Percentiles rank a stretch among this genome's conserved stretches.
Conservation (phyloP, 2,888 invertebrate species). For the Erpobdella octoculata region DNA sequence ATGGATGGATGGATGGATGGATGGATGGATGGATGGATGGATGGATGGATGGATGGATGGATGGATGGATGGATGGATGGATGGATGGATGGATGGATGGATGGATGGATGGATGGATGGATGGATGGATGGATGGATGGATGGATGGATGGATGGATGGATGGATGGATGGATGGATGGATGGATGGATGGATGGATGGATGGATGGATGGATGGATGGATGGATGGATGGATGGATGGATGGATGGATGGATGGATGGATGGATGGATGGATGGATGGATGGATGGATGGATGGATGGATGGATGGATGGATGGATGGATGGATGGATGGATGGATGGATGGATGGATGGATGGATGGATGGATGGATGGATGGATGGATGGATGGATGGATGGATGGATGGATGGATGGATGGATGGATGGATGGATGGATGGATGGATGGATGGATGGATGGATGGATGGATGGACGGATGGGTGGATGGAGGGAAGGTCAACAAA, state of each 20-base stretch:
- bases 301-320: slow-evolving; percentile 1
- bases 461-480: slow-evolving; percentile 8
- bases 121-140: slow-evolving; percentile 1
- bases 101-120: slow-evolving; percentile 5
- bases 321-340: slow-evolving; percentile 1
- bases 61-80: slow-evolving; percentile 18
- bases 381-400: slow-evolving; percentile 1
- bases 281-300: slow-evolving; percentile 1
- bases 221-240: slow-evolving; percentile 1
- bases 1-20: slow-evolving; percentile 21
- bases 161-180: slow-evolving; percentile 1
- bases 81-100: slow-evolving; percentile 14
- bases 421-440: neutral
- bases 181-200: neutral
- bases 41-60: slow-evolving; percentile 21
- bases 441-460: slow-evolving; percentile 7
- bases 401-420: slow-evolving; percentile 1
- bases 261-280: slow-evolving; percentile 1
- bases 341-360: slow-evolving; percentile 1
- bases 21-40: slow-evolving; percentile 22
- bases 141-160: neutral
- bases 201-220: neutral
- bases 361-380: slow-evolving; percentile 1
- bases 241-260: slow-evolving; percentile 1
- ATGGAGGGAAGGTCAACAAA: no score